A percentile compares a stretch with the other conserved stretches of the same genome.
phyloP scores from a whole-genome alignment of 2,888 invertebrate genomes.

The Diadegma fenestrale region DNA sequence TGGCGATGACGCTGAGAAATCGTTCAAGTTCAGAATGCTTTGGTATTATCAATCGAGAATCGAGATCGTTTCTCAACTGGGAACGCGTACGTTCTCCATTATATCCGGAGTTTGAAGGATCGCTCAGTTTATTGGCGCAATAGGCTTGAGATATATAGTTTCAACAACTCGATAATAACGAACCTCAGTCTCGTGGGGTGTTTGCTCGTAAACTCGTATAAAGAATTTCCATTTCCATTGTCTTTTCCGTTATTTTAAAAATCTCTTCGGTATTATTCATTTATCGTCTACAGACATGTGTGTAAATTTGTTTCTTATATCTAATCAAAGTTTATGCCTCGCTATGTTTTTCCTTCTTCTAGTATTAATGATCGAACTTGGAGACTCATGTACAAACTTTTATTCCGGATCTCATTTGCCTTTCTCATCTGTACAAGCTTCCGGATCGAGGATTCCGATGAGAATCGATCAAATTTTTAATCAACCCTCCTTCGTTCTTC shows the following conservation, averaged over 20 bases:
- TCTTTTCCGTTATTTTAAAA: too few relatives aligned
- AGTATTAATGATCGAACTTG: constrained; percentile 64
- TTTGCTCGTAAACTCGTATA: constrained; percentile 1
- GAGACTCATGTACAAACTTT: constrained; percentile 48
- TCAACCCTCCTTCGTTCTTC: constrained; percentile 24
- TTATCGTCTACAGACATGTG: constrained; percentile 9
- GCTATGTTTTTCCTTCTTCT: constrained; percentile 15
- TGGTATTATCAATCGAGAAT: constrained; percentile 30
- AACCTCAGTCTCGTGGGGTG: constrained; percentile 26
- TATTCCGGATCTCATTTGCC: constrained; percentile 2
- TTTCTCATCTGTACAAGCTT: constrained; percentile 52
- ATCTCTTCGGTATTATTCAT: not conserved
- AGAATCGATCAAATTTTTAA: constrained; percentile 37
- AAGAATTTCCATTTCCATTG: constrained; percentile 1
- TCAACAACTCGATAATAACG: constrained; percentile 31
- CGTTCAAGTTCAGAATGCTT: constrained; percentile 36
- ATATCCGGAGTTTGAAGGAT: constrained; percentile 25
- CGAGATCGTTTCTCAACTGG: constrained; percentile 41
- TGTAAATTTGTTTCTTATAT: not conserved
- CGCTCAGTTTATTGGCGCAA: constrained; percentile 21
- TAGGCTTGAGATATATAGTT: not conserved
- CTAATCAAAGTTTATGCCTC: not conserved
- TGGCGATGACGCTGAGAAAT: constrained; percentile 38
- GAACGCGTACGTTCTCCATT: not conserved
- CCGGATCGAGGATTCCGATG: constrained; percentile 28